A percentile compares a stretch with the other conserved stretches of the same genome.
These are phyloP conservation scores for Lepus townsendii DNA, from an alignment of 2,797 vertebrate species.

Conservation along the genomic window DNA sequence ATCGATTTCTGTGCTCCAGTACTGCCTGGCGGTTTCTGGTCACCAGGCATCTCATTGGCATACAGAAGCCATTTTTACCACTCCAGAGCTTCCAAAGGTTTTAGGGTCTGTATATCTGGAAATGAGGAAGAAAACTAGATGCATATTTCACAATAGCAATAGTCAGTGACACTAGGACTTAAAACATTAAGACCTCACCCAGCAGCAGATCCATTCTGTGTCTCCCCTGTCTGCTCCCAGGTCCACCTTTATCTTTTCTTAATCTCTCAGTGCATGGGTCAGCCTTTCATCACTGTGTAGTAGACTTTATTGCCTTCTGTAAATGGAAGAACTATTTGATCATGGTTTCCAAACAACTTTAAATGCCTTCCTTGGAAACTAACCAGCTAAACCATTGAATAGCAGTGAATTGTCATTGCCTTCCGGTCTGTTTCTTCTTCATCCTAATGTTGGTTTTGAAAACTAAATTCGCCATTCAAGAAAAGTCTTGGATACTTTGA, in stretches of 20 bases:
- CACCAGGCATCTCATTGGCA: neutral
- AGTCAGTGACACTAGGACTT: neutral
- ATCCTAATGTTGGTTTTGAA: constrained; percentile 18
- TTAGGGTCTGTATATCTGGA: neutral
- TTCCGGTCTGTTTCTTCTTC: constrained; percentile 39
- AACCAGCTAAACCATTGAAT: neutral
- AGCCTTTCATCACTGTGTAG: neutral
- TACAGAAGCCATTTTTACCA: neutral
- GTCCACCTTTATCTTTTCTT: neutral
- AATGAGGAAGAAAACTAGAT: neutral
- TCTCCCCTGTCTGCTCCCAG: too few relatives aligned
- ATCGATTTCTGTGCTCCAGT: neutral
- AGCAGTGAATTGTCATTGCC: constrained; percentile 28
- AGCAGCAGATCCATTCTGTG: neutral
- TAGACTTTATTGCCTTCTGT: neutral
- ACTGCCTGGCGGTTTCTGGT: neutral
- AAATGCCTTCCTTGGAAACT: constrained; percentile 20
- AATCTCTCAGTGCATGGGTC: neutral
- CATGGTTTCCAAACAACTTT: constrained; percentile 34
- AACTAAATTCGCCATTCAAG: constrained; percentile 1
- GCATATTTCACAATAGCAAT: neutral
- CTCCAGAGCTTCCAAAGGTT: neutral
- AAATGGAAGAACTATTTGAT: neutral
- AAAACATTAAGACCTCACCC: neutral
- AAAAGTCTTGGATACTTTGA: constrained; percentile 10